phyloP scores from a whole-genome alignment of 2,797 vertebrate species.

The Esox masquinongy region DNA sequence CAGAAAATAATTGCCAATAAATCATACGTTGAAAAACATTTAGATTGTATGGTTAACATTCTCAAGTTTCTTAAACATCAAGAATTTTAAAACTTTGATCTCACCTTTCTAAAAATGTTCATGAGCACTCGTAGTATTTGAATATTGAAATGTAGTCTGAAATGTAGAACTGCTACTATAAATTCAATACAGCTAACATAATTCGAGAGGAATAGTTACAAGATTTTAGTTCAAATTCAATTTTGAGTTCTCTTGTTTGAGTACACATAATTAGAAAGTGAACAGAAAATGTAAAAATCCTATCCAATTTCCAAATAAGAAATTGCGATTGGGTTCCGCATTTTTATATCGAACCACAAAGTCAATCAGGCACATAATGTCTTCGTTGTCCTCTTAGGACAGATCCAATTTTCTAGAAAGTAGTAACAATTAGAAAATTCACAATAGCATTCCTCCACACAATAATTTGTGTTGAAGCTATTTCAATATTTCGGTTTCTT shows the following conservation, averaged over 20 bases:
- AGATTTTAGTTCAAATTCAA: conserved; percentile 33
- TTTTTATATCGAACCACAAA: conserved; percentile 24
- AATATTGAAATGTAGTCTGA: conserved; percentile 22
- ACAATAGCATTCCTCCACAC: too few relatives aligned
- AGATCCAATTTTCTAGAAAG: too few relatives aligned
- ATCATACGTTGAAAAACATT: conserved; percentile 40
- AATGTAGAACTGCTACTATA: conserved; percentile 18
- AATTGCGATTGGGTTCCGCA: conserved; percentile 22
- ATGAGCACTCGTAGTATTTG: conserved; percentile 24
- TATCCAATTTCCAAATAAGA: conserved; percentile 37
- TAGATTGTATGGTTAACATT: conserved; percentile 12
- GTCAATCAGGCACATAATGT: neutral
- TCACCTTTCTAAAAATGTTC: conserved; percentile 19
- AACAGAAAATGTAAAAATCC: conserved; percentile 30
- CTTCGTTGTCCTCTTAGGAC: neutral
- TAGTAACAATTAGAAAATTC: too few relatives aligned
- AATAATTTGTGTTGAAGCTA: neutral
- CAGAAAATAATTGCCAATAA: conserved; percentile 44
- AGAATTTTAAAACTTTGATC: conserved; percentile 17
- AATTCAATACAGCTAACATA: conserved; percentile 2
- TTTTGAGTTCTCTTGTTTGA: conserved; percentile 29
- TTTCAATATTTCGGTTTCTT: neutral
- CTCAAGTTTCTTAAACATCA: conserved; percentile 16
- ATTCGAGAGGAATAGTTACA: conserved; percentile 32
- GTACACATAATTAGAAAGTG: conserved; percentile 19